Conservation (phyloP, 1,140 invertebrate genomes). For the Scaptodrosophila lebanonensis region DNA sequence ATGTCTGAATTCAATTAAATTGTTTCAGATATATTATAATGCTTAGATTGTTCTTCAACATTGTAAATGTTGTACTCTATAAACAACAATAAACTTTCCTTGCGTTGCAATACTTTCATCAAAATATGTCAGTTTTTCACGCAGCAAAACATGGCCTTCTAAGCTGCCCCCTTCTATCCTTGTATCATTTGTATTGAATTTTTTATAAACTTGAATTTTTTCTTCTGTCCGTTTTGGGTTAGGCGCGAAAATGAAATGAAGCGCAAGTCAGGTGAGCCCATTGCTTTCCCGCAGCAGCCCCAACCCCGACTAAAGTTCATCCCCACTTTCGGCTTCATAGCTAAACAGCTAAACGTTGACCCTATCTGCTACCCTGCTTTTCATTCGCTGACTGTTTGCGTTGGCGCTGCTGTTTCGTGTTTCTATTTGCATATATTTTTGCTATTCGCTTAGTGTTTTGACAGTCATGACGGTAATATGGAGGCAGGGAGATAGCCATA, state of each 20-base stretch:
- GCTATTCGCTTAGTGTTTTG: slow-evolving; percentile 28
- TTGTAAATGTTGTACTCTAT: too few relatives aligned
- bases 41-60: too few relatives aligned
- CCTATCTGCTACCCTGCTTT: neutral
- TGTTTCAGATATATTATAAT: too few relatives aligned
- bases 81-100: too few relatives aligned
- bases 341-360: too few relatives aligned
- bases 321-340: slow-evolving; percentile 4
- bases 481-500: too few relatives aligned
- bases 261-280: slow-evolving; percentile 40
- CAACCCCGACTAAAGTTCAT: slow-evolving; percentile 8
- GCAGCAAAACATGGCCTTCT: too few relatives aligned
- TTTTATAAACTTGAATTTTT: slow-evolving; percentile 6
- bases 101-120: too few relatives aligned
- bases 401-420: slow-evolving; percentile 53
- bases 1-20: too few relatives aligned
- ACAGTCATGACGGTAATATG: slow-evolving; percentile 11
- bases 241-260: slow-evolving; percentile 72
- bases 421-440: slow-evolving; percentile 54
- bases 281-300: neutral
- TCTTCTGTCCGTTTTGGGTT: slow-evolving; percentile 20
- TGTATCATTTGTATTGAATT: too few relatives aligned
- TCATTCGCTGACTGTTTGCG: slow-evolving; percentile 40
- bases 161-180: neutral
- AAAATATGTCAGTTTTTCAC: too few relatives aligned